phyloP scores from a whole-genome alignment of 2,888 invertebrate species.

The Limnephilus lunatus region DNA sequence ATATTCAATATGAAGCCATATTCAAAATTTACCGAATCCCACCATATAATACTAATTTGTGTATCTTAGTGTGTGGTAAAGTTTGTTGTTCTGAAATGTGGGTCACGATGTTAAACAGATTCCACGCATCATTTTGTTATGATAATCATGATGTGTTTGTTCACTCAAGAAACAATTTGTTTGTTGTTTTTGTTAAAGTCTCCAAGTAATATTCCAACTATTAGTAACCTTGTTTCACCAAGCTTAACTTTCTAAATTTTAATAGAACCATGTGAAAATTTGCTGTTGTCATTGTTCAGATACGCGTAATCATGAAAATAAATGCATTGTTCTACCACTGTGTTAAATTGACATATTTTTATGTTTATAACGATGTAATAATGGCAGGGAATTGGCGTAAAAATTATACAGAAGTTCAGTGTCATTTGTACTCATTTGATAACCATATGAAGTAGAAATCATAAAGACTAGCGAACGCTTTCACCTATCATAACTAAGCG shows the following conservation, averaged over 20 bases:
- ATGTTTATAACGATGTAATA: background rate
- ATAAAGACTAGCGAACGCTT: background rate
- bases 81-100: background rate
- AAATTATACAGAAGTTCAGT: background rate
- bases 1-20: background rate
- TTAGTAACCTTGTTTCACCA: constrained; percentile 9
- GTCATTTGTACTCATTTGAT: background rate
- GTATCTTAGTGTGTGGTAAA: background rate
- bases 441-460: background rate
- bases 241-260: background rate
- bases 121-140: background rate
- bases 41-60: background rate
- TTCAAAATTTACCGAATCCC: background rate
- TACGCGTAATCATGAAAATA: background rate
- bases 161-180: background rate
- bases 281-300: background rate
- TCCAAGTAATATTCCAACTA: background rate
- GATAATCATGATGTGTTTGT: background rate
- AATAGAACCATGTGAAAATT: background rate
- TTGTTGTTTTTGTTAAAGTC: background rate
- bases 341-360: background rate
- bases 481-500: background rate
- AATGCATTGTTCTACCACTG: background rate
- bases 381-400: background rate
- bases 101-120: background rate